Evolutionary conservation across 2,888 invertebrate species (phyloP), one percentile per base, ranked within the genome.

Genomic region (Aleiodes leptofemur): DNA sequence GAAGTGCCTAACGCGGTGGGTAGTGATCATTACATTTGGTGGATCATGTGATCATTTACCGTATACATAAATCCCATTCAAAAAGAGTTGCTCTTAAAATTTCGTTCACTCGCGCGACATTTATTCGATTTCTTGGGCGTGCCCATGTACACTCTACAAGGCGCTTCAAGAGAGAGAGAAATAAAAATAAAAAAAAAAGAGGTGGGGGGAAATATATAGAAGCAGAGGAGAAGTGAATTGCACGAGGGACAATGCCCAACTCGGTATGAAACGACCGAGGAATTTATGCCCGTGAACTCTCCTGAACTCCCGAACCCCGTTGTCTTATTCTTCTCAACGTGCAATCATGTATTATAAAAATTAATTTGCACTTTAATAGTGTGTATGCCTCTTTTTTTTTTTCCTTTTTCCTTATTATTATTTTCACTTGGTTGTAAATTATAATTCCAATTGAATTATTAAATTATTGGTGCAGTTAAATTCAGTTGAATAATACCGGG

Each of bases 221-320:
- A 50, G 50, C 48, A 48, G 57, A 59, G 71, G 71, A 51, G 71
- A 70, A 66, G 66, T 66, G 71, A 50, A 71, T 64, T 71, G 56
- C 64, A 71, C 23, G 71, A 73, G 72, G 53, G 72, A 75, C 74
- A 75, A 75, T 75, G 29, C 74, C 66, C 71, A 71, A 75, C 71
- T 71, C 74, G 29, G 56, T 51, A 69, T 69, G 69, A 34, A 76
- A 81, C 80, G 79, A 80, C 78, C 80, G 78, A 80, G 78, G 80
- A 83, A 84, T 84, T 84, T 83, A 82, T 81, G 82, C 80, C 77
- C 80, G 80, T 86, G 86, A 86, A 85, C 86, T 85, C 83, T 66
- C 74, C 50, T 84, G 86, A 86, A 86, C 86, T 83, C 77, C 81
- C 82, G 85, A 85, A 86, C 85, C 82, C 82, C 43, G 78, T 76